Conservation (phyloP, 2,888 invertebrate species). For the Cephus pygmeus region DNA sequence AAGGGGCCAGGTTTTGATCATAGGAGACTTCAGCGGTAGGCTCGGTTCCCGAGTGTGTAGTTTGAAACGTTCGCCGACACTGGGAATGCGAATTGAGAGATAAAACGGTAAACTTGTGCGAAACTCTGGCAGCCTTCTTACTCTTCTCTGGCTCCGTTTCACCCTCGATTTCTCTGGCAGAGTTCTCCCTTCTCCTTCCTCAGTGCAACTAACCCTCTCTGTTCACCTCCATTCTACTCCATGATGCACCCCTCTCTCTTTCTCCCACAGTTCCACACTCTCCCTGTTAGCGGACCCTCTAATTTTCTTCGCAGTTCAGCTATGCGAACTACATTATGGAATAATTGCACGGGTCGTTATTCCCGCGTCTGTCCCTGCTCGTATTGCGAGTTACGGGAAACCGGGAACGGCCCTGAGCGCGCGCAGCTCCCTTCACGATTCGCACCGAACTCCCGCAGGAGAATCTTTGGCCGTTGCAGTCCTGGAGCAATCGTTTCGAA, state of each 20-base stretch:
- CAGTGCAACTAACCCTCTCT: constrained; percentile 2
- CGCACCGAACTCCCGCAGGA: not conserved
- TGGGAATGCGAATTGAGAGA: constrained; percentile 61
- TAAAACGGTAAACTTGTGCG: constrained; percentile 58
- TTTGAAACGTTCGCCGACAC: constrained; percentile 56
- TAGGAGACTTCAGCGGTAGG: constrained; percentile 52
- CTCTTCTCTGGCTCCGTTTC: constrained; percentile 20
- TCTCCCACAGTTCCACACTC: constrained; percentile 22
- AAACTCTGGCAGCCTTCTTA: constrained; percentile 30
- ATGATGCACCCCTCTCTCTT: constrained; percentile 15
- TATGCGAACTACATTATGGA: constrained; percentile 59
- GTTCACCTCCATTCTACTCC: constrained; percentile 26
- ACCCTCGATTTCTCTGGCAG: constrained; percentile 13
- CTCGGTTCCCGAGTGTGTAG: constrained; percentile 48
- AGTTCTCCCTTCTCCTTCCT: constrained; percentile 2
- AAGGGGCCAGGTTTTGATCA: constrained; percentile 54
- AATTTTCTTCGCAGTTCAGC: constrained; percentile 59
- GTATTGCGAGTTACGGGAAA: constrained; percentile 2
- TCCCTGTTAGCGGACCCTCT: constrained; percentile 43
- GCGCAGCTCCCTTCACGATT: not conserved
- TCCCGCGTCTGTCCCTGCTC: constrained; percentile 28
- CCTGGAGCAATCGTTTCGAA: not conserved
- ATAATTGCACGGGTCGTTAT: constrained; percentile 52
- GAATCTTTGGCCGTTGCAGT: not conserved
- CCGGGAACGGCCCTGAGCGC: not conserved